Percentiles rank a stretch among this genome's conserved stretches.
These are phyloP conservation scores for Cephalotes varians DNA, from an alignment of 2,888 invertebrate species.

Conservation along the genomic window DNA sequence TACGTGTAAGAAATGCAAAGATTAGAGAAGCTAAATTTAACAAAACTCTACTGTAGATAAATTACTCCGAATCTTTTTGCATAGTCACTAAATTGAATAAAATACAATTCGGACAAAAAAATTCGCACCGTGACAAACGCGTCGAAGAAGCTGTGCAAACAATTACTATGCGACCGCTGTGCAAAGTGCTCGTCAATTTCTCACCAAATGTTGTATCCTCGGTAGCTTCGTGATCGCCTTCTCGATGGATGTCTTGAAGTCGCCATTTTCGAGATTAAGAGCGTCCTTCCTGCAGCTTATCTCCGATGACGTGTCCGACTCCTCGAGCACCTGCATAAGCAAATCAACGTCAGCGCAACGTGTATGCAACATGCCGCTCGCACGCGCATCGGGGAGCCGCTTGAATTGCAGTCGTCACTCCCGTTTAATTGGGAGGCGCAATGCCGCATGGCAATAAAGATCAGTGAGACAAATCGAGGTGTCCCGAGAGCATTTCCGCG, in stretches of 20 bases:
- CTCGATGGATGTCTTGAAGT: slow-evolving; percentile 84
- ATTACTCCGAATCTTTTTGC: background rate
- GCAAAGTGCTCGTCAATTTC: slow-evolving; percentile 44
- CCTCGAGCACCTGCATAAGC: slow-evolving; percentile 85
- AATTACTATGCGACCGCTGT: background rate
- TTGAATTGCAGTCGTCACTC: slow-evolving; percentile 23
- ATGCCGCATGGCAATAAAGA: slow-evolving; percentile 29
- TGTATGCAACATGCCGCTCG: slow-evolving; percentile 13
- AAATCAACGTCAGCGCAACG: slow-evolving; percentile 63
- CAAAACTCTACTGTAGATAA: too few relatives aligned
- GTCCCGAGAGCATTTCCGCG: background rate
- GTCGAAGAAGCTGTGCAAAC: background rate
- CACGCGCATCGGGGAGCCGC: slow-evolving; percentile 11
- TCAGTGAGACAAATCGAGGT: background rate
- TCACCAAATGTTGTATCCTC: slow-evolving; percentile 85
- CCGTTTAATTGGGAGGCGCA: slow-evolving; percentile 43
- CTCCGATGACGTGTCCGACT: slow-evolving; percentile 87
- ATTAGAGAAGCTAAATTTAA: too few relatives aligned
- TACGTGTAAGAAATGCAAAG: too few relatives aligned
- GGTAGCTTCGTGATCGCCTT: slow-evolving; percentile 85
- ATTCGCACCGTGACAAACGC: background rate
- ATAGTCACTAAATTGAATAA: background rate
- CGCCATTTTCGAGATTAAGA: slow-evolving; percentile 84
- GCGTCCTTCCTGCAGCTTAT: slow-evolving; percentile 86
- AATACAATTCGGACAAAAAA: background rate